phyloP scores from a whole-genome alignment of 1,140 invertebrate species.

The Zaprionus africanus region DNA sequence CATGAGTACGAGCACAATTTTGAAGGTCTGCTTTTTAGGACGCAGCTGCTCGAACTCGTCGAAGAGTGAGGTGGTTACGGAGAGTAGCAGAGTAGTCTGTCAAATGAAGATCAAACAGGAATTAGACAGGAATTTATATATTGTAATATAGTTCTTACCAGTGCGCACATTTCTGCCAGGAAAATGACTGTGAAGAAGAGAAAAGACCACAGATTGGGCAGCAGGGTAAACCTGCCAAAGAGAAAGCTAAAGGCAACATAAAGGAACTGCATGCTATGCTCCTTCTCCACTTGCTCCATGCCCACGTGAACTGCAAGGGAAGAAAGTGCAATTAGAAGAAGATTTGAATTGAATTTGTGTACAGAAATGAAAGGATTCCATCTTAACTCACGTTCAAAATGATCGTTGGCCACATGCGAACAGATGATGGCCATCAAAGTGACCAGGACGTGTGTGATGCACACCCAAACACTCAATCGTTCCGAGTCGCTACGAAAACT shows the following conservation, averaged over 20 bases:
- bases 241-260: conserved; percentile 71
- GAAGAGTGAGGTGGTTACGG: conserved; percentile 71
- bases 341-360: background rate
- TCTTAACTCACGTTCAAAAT: conserved; percentile 66
- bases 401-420: conserved; percentile 75
- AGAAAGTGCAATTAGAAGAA: background rate
- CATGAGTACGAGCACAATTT: conserved; percentile 38
- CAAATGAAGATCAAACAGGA: background rate
- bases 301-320: conserved; percentile 69
- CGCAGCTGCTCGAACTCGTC: conserved; percentile 76
- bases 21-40: conserved; percentile 53
- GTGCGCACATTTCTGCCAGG: conserved; percentile 68
- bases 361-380: background rate
- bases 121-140: background rate
- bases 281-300: conserved; percentile 67
- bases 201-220: conserved; percentile 77
- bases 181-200: conserved; percentile 75
- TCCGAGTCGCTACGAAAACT: conserved; percentile 73
- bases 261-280: conserved; percentile 75
- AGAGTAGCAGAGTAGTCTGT: conserved; percentile 73
- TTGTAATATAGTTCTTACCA: conserved; percentile 48
- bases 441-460: conserved; percentile 60
- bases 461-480: conserved; percentile 67
- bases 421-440: conserved; percentile 65
- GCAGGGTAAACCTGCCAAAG: conserved; percentile 66